Conservation (phyloP, 2,797 vertebrate species). For the Enteromius paludinosus region DNA sequence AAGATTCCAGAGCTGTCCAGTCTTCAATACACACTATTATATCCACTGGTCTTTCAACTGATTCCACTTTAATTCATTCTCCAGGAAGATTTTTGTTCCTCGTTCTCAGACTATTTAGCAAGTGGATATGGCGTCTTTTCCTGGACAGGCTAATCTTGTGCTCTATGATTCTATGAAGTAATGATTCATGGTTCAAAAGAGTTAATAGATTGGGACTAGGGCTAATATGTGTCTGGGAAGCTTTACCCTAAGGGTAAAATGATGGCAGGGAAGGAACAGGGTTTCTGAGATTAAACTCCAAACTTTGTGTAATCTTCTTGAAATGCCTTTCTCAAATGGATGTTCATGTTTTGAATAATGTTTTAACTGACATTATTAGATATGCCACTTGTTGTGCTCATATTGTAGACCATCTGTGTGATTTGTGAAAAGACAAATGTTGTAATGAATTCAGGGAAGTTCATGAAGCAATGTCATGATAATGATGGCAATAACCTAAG, state of each 20-base stretch:
- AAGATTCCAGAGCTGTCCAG: not conserved
- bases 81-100: conserved; percentile 7
- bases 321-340: conserved; percentile 1
- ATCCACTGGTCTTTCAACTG: conserved; percentile 3
- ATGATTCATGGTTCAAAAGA: conserved; percentile 11
- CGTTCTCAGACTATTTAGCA: not conserved
- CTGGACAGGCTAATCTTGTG: conserved; percentile 23
- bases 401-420: not conserved
- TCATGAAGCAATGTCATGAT: not conserved
- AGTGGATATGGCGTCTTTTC: conserved; percentile 27
- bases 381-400: not conserved
- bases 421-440: not conserved
- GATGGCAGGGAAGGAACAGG: not conserved
- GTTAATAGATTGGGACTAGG: conserved; percentile 17
- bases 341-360: not conserved
- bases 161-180: too few species aligned
- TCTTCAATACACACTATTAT: not conserved
- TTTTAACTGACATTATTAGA: not conserved
- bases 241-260: not conserved
- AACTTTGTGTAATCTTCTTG: conserved; percentile 8
- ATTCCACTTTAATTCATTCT: conserved; percentile 26
- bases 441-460: not conserved
- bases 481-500: not conserved
- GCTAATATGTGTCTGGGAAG: conserved; percentile 19
- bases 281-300: not conserved